phyloP scores from a whole-genome alignment of 2,888 invertebrate species.

The Cosmia trapezina region DNA sequence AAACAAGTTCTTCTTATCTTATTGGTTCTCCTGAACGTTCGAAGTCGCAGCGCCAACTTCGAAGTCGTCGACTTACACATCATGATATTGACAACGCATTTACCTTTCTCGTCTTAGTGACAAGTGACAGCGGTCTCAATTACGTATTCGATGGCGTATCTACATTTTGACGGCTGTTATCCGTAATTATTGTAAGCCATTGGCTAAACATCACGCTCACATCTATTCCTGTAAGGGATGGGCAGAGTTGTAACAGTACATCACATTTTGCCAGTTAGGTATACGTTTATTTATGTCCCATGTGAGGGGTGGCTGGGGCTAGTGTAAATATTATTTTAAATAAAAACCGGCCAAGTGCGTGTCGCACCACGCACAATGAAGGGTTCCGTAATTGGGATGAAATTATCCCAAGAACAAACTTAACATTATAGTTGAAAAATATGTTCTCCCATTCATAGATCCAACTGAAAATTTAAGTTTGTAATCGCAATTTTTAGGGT shows the following conservation, averaged over 20 bases:
- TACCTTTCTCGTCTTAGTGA: slow-evolving; percentile 38
- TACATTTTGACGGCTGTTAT: background rate
- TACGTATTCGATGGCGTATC: slow-evolving; percentile 26
- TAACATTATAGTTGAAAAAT: too few species aligned
- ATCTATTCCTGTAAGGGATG: background rate
- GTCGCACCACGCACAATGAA: too few species aligned
- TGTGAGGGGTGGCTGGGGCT: too few species aligned
- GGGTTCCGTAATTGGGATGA: too few species aligned
- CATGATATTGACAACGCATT: slow-evolving; percentile 31
- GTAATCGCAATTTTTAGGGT: too few species aligned
- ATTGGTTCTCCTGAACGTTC: background rate
- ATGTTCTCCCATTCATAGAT: too few species aligned
- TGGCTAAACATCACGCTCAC: background rate
- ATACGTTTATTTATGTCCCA: background rate
- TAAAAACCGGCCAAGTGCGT: too few species aligned
- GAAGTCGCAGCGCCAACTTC: background rate
- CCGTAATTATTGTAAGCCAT: slow-evolving; percentile 15
- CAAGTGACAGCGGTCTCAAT: slow-evolving; percentile 40
- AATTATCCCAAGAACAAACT: too few species aligned
- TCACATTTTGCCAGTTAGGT: background rate
- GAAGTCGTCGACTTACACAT: slow-evolving; percentile 9
- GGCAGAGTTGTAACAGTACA: background rate
- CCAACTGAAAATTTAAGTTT: too few species aligned
- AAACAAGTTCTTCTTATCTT: background rate
- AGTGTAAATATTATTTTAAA: background rate